Evolutionary conservation across 2,113 vertebrate species (phyloP).

Genomic region (Leucosticte australis): DNA sequence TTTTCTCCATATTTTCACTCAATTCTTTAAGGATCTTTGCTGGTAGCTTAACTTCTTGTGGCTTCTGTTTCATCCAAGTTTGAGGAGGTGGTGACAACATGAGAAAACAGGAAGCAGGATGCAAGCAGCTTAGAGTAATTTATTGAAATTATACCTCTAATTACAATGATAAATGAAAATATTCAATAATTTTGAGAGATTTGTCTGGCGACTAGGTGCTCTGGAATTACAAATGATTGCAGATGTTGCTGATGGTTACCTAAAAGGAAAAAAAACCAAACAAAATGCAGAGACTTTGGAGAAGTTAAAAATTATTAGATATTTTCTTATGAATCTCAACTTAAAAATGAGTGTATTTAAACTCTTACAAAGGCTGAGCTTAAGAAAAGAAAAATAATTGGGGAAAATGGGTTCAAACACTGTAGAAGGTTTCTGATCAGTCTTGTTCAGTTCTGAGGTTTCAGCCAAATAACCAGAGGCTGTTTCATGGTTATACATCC

Average conservation of each 20-base stretch:
- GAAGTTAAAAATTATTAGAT: not conserved
- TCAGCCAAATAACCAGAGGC: not conserved
- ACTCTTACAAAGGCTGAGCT: not conserved
- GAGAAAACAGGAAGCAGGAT: not conserved
- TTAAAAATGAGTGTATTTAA: not conserved
- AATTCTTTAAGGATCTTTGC: not conserved
- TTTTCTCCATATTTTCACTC: not conserved
- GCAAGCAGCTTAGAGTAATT: not conserved
- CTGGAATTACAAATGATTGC: not conserved
- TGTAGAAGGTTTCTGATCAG: not conserved
- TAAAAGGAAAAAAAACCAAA: not conserved
- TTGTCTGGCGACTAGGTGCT: not conserved
- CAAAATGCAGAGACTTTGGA: not conserved
- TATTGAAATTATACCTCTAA: not conserved
- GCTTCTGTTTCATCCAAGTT: not conserved
- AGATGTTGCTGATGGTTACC: not conserved
- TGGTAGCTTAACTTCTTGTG: not conserved
- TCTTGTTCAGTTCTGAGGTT: not conserved
- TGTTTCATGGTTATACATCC: not conserved
- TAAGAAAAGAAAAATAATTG: not conserved
- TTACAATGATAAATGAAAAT: not conserved
- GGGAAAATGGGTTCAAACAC: not conserved
- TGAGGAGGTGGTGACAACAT: not conserved
- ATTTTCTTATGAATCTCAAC: not conserved
- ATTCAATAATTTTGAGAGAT: not conserved